Percentiles rank a stretch among this genome's conserved stretches.
These are phyloP conservation scores for Cremastobaeus sp. DNA, from an alignment of 2,888 invertebrate genomes.

Conservation along the genomic window DNA sequence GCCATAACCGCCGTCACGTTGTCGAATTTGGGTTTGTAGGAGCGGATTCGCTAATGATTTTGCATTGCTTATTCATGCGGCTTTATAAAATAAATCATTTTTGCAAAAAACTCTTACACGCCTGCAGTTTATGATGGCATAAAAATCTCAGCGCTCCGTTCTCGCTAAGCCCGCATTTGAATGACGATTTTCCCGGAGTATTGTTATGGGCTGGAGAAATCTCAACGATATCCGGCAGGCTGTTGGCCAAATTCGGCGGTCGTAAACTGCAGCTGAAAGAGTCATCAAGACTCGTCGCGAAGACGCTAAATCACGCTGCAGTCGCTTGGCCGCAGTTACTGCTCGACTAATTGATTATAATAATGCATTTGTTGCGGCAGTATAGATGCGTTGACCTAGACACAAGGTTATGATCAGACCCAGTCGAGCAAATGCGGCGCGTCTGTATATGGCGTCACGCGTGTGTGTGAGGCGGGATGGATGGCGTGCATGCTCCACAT, in stretches of 20 bases:
- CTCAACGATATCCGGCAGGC: too few species aligned
- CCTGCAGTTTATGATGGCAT: too few species aligned
- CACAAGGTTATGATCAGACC: constrained; percentile 59
- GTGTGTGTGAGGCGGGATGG: constrained; percentile 61
- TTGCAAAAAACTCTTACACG: too few species aligned
- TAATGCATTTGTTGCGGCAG: constrained; percentile 25
- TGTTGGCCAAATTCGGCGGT: constrained; percentile 11
- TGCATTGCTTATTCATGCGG: too few species aligned
- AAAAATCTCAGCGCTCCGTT: too few species aligned
- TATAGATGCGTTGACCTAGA: constrained; percentile 53
- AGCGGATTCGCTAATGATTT: too few species aligned
- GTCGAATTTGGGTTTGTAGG: too few species aligned
- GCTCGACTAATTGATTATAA: constrained; percentile 45
- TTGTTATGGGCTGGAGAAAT: too few species aligned
- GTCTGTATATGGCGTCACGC: constrained; percentile 58
- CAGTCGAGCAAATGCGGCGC: constrained; percentile 49
- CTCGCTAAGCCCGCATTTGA: too few species aligned
- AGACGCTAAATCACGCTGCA: constrained; percentile 1
- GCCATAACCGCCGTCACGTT: too few species aligned
- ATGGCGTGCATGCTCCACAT: constrained; percentile 76
- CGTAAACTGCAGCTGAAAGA: constrained; percentile 12
- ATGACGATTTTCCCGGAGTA: too few species aligned
- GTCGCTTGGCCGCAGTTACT: background rate
- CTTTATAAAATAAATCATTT: too few species aligned
- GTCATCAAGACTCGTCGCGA: constrained; percentile 13